A percentile compares a stretch with the other conserved stretches of the same genome.
phyloP scores from a whole-genome alignment of 1,140 invertebrate genomes.

The Frieseomelitta varia region DNA sequence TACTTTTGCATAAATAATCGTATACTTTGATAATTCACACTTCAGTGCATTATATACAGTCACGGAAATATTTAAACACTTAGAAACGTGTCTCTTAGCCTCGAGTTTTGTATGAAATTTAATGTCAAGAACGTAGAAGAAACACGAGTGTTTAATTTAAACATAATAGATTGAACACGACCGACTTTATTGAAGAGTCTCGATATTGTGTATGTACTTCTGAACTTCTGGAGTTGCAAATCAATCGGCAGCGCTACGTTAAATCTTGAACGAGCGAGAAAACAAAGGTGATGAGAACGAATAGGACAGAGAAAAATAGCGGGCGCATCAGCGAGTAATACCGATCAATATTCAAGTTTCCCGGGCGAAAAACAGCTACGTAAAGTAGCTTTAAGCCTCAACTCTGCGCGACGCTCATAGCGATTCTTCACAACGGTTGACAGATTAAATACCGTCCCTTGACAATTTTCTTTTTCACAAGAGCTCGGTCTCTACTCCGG shows the following conservation, averaged over 20 bases:
- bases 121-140: too few species aligned
- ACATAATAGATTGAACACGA: too few species aligned
- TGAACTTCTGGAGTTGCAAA: background rate
- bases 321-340: background rate
- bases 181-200: too few species aligned
- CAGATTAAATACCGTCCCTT: constrained; percentile 66
- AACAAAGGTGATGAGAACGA: background rate
- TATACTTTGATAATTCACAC: too few species aligned
- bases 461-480: constrained; percentile 63
- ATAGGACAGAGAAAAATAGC: background rate
- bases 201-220: too few species aligned
- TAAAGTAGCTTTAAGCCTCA: constrained; percentile 40
- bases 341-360: constrained; percentile 22
- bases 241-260: background rate
- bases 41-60: too few species aligned
- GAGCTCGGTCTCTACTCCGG: constrained; percentile 17
- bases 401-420: constrained; percentile 23
- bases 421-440: constrained; percentile 67
- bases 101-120: too few species aligned
- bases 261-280: background rate
- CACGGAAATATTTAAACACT: too few species aligned
- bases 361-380: constrained; percentile 2
- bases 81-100: too few species aligned
- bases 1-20: too few species aligned
- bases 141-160: too few species aligned